A percentile compares a stretch with the other conserved stretches of the same genome.
Conservation (phyloP, 1,140 invertebrate genomes). For the Eueides isabella region DNA sequence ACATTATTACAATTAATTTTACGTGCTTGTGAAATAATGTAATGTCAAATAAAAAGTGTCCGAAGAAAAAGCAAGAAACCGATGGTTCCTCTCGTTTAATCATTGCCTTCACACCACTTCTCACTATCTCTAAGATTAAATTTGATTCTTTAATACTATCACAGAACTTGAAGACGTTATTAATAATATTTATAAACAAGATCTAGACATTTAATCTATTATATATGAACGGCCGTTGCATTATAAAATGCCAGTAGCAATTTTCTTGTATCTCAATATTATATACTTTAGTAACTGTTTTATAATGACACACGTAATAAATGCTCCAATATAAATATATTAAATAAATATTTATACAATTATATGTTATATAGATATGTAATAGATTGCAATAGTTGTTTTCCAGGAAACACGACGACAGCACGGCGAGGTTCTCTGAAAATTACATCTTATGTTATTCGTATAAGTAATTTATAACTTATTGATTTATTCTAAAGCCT, state of each 20-base stretch:
- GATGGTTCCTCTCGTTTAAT: conserved; percentile 4
- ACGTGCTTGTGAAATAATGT: no score
- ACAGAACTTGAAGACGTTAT: background rate
- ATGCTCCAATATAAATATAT: background rate
- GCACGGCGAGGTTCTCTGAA: no score
- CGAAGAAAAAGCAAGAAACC: background rate
- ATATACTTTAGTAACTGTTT: background rate
- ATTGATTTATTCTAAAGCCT: no score
- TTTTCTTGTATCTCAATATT: background rate
- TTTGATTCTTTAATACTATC: conserved; percentile 3
- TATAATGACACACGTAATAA: background rate
- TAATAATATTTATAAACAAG: background rate
- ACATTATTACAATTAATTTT: no score
- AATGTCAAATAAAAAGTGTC: background rate
- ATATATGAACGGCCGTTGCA: background rate
- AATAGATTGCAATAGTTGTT: no score
- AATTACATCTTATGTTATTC: no score
- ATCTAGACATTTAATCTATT: background rate
- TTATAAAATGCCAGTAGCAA: background rate
- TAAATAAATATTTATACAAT: background rate
- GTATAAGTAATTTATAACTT: no score
- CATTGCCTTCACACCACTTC: conserved; percentile 21
- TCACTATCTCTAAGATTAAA: conserved; percentile 1
- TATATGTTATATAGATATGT: no score
- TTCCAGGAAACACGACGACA: no score